Base-by-base conservation (phyloP, 92 coral and sea anemone genomes). In the Phymanthus crucifer region DNA sequence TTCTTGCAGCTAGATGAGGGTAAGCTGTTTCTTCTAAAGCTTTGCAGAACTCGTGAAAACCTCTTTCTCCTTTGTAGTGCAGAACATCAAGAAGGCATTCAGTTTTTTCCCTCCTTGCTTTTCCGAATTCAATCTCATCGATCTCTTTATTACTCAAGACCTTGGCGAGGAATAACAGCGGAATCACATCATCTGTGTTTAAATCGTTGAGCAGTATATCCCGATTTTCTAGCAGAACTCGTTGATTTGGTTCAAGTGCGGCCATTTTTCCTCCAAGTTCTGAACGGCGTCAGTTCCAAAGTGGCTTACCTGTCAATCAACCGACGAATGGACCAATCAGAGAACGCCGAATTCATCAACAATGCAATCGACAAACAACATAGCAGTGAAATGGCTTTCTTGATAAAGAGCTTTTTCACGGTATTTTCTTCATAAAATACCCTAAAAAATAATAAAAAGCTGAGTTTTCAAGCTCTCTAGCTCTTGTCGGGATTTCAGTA, bases 41-140 rank as follows among this genome's bases (percentile, higher is more conserved):
- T 47, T 58, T 83, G 84, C 94, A 90, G 18, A 92, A 85, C 83
- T 92, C 97, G 10, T 86, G 77, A 80, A 90, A 92, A 11, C 92
- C 97, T 64, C 85, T 75, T 57, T 91, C 94, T 38, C 94, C 97
- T 81, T 92, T 92, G 87, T 92, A 92, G 75, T 92, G 97, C 23
- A 92, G 87, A 18, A 92, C 86, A 66, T 92, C 97, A 52, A 92
- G 83, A 54, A 92, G 73, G 61, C 94, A 90, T 72, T 92, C 97
- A 38, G 80, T 80, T 57, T 94, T 87, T 57, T 92, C 97, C 18
- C 87, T 83, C 69, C 83, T 70, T 16, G 92, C 82, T 19, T 94
- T 87, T 34, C 97, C 97, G 23, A 90, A 82, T 74, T 92, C 88
- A 47, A 92, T 90, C 18, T 88, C 87, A 50, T 92, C 94, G 72